phyloP scores from a whole-genome alignment of 1,140 invertebrate genomes.

The Pissodes strobi region DNA sequence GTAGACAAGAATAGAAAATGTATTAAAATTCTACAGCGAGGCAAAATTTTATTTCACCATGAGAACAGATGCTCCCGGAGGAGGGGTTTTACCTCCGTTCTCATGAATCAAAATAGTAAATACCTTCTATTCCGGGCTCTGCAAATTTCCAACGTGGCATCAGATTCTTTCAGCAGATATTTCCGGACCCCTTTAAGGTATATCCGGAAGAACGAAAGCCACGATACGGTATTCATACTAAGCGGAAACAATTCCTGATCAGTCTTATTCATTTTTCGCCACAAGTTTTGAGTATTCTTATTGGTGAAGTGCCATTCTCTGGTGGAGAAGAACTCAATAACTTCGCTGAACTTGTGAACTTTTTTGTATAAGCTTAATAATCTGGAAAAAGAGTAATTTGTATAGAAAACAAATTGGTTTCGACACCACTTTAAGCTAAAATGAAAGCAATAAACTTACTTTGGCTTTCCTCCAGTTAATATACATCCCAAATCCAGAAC shows the following conservation, averaged over 20 bases:
- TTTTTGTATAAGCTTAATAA: conserved; percentile 74
- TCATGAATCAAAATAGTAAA: too few relatives aligned
- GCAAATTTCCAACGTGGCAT: conserved; percentile 61
- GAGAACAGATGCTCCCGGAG: too few relatives aligned
- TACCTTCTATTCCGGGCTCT: conserved; percentile 16
- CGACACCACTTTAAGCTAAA: not conserved
- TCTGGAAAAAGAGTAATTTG: conserved; percentile 55
- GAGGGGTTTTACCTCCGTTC: too few relatives aligned
- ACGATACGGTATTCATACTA: conserved; percentile 67
- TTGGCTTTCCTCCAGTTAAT: conserved; percentile 64
- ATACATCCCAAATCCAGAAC: conserved; percentile 61
- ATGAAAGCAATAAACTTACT: conserved; percentile 52
- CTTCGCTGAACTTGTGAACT: conserved; percentile 71
- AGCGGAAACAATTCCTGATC: conserved; percentile 71
- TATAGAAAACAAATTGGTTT: too few relatives aligned
- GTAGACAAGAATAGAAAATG: too few relatives aligned
- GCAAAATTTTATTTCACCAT: too few relatives aligned
- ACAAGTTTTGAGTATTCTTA: conserved; percentile 65
- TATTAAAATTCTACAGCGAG: too few relatives aligned
- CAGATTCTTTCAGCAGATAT: conserved; percentile 67
- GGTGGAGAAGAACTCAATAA: conserved; percentile 75
- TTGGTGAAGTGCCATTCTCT: conserved; percentile 73
- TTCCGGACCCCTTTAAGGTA: conserved; percentile 64
- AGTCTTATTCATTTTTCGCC: conserved; percentile 59
- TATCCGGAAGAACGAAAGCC: conserved; percentile 62